Percentiles rank a stretch among this genome's conserved stretches.
Evolutionary conservation across 2,888 invertebrate species (phyloP).

Genomic region (Lysandra bellargus): DNA sequence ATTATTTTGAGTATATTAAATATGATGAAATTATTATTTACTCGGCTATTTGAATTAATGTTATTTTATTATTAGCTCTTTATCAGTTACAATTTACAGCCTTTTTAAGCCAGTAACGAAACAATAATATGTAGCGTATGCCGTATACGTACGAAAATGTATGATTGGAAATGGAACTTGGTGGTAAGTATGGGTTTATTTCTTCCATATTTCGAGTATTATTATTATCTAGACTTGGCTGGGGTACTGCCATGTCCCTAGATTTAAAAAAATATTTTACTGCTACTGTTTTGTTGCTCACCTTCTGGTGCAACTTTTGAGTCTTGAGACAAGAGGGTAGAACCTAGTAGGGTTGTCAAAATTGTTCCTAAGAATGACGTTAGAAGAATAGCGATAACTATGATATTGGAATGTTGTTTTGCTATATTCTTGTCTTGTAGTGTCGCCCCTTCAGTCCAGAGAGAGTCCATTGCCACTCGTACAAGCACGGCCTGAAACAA

Average conservation of each 20-base stretch:
- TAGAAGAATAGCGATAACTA: conserved; percentile 70
- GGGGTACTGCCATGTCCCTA: too few relatives aligned
- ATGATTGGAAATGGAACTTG: too few relatives aligned
- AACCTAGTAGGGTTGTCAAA: conserved; percentile 66
- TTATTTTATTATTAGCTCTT: too few relatives aligned
- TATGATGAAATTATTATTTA: too few relatives aligned
- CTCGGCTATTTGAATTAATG: too few relatives aligned
- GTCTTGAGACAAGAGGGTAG: conserved; percentile 64
- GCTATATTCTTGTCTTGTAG: conserved; percentile 62
- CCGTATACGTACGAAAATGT: too few relatives aligned
- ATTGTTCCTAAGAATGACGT: conserved; percentile 67
- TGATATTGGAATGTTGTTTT: conserved; percentile 68
- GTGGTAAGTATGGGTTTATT: too few relatives aligned
- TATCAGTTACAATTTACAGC: too few relatives aligned
- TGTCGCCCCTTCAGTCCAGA: conserved; percentile 59
- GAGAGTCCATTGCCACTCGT: conserved; percentile 68
- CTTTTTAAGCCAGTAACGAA: too few relatives aligned
- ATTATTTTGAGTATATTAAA: neutral
- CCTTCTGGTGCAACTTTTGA: conserved; percentile 67
- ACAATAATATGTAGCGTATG: too few relatives aligned
- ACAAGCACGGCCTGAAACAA: conserved; percentile 67
- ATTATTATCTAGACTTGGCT: too few relatives aligned
- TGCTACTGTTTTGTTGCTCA: conserved; percentile 41
- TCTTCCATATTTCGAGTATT: too few relatives aligned
- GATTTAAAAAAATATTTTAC: neutral